Evolutionary conservation across 2,113 vertebrate species (phyloP), one percentile per base, ranked within the genome.

Genomic region (Hystrix brachyura): DNA sequence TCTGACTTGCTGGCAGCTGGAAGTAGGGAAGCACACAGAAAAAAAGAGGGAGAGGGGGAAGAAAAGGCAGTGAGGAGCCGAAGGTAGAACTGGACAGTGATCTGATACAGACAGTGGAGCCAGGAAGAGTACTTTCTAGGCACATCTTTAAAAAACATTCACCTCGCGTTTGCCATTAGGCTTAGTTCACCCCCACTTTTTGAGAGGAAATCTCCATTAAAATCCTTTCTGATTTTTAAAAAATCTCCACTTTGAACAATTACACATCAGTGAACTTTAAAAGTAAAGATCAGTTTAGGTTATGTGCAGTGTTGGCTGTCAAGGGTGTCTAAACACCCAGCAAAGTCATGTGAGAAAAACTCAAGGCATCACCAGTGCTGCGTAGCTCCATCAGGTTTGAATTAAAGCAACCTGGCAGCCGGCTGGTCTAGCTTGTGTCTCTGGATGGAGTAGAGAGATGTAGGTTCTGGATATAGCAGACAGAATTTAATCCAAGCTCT

Each of bases 1-100:
- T 97, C 97, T 97, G 97, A 96, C 97, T 98, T 98, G 71, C 87
- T 98, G 97, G 98, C 98, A 98, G 96, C 94, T 12, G 10, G 76
- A 94, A 98, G 91, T 64, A 96, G 88, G 84, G 91, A 98, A 97
- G 94, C 38, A 82, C 94, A 95, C 97, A 95, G 87, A 71, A 88
- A 91, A 97, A 96, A 95, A 57, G 85, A 84, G 38, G n/a, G 53
- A n/a, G n/a, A 82, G 43, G 48, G 32, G 53, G 51, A 88, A 51
- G 67, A 88, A 84, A 81, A 96, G 62, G 79, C 78, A 38, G 62
- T 7, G 76, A 96, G 88, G 94, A 91, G 88, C 32, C 96, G 94
- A 97, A 98, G 96, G 91, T 91, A 97, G 85, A 95, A 38, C 82
- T 89, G 96, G 97, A 96, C 87, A 89, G 88, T 97, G 91, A 97